A percentile compares a stretch with the other conserved stretches of the same genome.
phyloP scores from a whole-genome alignment of 2,888 invertebrate genomes.

The Danaus chrysippus region DNA sequence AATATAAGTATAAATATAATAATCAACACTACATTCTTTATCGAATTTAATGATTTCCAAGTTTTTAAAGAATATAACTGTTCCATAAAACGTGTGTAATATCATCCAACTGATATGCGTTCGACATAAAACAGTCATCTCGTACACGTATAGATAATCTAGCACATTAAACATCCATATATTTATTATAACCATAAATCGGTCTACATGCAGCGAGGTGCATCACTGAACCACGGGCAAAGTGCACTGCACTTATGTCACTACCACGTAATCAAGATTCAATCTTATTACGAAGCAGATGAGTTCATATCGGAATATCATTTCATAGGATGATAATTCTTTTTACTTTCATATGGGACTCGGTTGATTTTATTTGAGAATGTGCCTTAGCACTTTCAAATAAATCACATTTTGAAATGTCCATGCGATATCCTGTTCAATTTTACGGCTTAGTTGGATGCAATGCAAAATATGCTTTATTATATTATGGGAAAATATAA shows the following conservation, averaged over 20 bases:
- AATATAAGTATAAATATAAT: no score
- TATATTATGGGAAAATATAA: constrained; percentile 19
- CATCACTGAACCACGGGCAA: constrained; percentile 60
- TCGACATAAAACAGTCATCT: constrained; percentile 26
- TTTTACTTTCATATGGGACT: constrained; percentile 32
- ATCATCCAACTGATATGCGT: constrained; percentile 9
- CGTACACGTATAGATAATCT: constrained; percentile 57
- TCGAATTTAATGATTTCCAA: background rate
- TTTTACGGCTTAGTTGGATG: constrained; percentile 44
- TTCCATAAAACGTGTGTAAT: background rate
- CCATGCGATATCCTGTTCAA: constrained; percentile 39
- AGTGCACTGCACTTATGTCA: constrained; percentile 69
- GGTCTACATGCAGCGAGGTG: constrained; percentile 65
- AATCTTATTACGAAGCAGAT: constrained; percentile 28
- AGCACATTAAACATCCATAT: constrained; percentile 72
- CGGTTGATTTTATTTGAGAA: constrained; percentile 43
- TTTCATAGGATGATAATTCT: constrained; percentile 28
- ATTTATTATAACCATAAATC: constrained; percentile 77
- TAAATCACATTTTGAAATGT: constrained; percentile 52
- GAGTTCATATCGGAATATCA: constrained; percentile 22
- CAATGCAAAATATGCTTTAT: constrained; percentile 36
- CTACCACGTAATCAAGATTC: constrained; percentile 28
- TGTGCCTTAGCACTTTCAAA: constrained; percentile 46
- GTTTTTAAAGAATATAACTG: background rate
- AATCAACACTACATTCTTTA: no score